Percentiles rank a stretch among this genome's conserved stretches.
Evolutionary conservation across 2,113 vertebrate genomes (phyloP).

Genomic region (Crypturellus undulatus): DNA sequence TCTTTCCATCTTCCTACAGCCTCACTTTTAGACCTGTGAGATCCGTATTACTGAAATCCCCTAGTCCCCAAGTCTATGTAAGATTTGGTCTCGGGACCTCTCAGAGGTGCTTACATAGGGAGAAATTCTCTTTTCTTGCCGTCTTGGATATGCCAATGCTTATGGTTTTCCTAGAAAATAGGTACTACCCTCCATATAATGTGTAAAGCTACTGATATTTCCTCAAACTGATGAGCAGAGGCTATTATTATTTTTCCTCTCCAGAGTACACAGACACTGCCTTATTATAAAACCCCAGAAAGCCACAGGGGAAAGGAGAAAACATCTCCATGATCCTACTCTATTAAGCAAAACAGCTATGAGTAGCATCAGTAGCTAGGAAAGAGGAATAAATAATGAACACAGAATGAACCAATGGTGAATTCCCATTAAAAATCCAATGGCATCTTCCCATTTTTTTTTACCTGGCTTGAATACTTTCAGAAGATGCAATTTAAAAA

Average conservation of each 20-base stretch:
- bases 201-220: not conserved
- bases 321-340: not conserved
- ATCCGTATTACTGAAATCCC: not conserved
- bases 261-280: not conserved
- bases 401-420: constrained; percentile 51
- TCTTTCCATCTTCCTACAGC: not conserved
- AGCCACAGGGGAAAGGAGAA: not conserved
- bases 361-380: not conserved
- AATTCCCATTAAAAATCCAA: constrained; percentile 34
- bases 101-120: not conserved
- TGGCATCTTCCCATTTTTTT: not conserved
- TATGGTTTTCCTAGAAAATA: not conserved
- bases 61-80: not conserved
- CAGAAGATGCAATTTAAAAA: not conserved
- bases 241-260: not conserved
- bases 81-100: not conserved
- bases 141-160: not conserved
- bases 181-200: not conserved
- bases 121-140: not conserved
- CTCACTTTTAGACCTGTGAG: not conserved
- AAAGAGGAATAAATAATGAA: not conserved
- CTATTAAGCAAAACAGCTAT: not conserved
- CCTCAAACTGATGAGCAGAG: not conserved
- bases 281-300: not conserved
- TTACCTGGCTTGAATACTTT: not conserved